Base-by-base conservation (phyloP, 1,140 invertebrate genomes). In the Pteromalus puparum region DNA sequence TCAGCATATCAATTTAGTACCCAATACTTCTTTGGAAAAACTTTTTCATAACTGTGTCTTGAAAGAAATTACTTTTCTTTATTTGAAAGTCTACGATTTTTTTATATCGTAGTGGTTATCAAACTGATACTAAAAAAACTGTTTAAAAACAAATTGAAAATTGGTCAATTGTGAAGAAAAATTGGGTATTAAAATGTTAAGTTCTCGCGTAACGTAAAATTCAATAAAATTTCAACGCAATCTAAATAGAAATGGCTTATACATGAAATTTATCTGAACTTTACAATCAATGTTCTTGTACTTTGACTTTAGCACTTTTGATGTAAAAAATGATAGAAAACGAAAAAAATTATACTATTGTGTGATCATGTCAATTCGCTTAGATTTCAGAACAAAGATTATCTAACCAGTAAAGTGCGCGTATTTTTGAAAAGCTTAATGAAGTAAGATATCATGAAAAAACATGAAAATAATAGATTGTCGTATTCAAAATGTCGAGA, bases 361-460 rank as follows among this genome's bases (percentile, higher is more conserved):
- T 81, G 38, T 61, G 53, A 83, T 67, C 48, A 15, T 81, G 82
- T 83, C 82, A 83, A 86, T 86, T 86, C 21, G 77, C 78, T 72
- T 83, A 53, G 68, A 53, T 75, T 28, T 26, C 30, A 86, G 30
- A 48, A 48, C 82, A 53, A 81, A 81, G 79, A 70, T 38, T 76
- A 81, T n/a, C 34, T 79, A 77, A 77, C n/a, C 30, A 79, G 34
- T 28, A 82, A 79, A 80, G 30, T 30, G 70, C 77, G 68, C 46
- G 30, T 83, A 78, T 83, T 83, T 83, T 83, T 83, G 82, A 83
- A 79, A 73, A 79, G 65, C 42, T 73, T 83, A 24, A 48, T 9
- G 18, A 75, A 70, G 1, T 72, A 28, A 48, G 13, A 38, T 83
- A 79, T 21, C 15, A 34, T 24, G 10, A 48, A 75, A 75, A 46